Evolutionary conservation across 2,888 invertebrate species (phyloP).

Genomic region (Priocnemis perturbator): DNA sequence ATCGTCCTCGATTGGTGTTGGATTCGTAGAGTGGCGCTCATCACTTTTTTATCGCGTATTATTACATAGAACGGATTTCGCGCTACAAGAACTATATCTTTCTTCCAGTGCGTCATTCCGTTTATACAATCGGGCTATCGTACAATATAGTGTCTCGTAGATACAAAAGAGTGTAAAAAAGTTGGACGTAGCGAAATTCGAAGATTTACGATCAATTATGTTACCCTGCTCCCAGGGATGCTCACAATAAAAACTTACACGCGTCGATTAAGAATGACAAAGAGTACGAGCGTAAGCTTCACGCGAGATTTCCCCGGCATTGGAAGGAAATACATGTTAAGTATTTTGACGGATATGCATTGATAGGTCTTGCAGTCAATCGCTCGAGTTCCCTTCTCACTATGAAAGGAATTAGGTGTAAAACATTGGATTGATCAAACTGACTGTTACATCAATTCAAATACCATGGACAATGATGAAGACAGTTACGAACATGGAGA

Average conservation of each 20-base stretch:
- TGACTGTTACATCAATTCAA: too few species aligned
- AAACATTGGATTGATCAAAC: too few species aligned
- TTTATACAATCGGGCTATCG: slow-evolving; percentile 36
- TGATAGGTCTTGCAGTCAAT: slow-evolving; percentile 23
- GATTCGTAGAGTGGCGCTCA: too few species aligned
- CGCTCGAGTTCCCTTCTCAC: background rate
- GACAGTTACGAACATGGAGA: too few species aligned
- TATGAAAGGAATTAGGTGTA: too few species aligned
- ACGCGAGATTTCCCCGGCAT: slow-evolving; percentile 30
- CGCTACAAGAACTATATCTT: background rate
- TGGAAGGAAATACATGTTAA: slow-evolving; percentile 44
- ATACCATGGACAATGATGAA: too few species aligned
- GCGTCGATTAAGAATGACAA: background rate
- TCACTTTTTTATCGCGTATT: slow-evolving; percentile 12
- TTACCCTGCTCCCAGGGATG: slow-evolving; percentile 1
- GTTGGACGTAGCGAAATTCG: slow-evolving; percentile 41
- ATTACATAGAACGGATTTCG: background rate
- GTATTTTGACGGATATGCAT: slow-evolving; percentile 50
- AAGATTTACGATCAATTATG: slow-evolving; percentile 34
- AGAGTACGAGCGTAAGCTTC: slow-evolving; percentile 4
- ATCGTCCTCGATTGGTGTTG: too few species aligned
- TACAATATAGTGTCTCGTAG: slow-evolving; percentile 48
- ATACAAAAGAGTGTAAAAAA: slow-evolving; percentile 51
- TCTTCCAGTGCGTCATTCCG: background rate
- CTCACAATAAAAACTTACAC: background rate